A percentile compares a stretch with the other conserved stretches of the same genome.
Evolutionary conservation across 2,888 invertebrate genomes (phyloP).

Genomic region (Drosophila siamana): DNA sequence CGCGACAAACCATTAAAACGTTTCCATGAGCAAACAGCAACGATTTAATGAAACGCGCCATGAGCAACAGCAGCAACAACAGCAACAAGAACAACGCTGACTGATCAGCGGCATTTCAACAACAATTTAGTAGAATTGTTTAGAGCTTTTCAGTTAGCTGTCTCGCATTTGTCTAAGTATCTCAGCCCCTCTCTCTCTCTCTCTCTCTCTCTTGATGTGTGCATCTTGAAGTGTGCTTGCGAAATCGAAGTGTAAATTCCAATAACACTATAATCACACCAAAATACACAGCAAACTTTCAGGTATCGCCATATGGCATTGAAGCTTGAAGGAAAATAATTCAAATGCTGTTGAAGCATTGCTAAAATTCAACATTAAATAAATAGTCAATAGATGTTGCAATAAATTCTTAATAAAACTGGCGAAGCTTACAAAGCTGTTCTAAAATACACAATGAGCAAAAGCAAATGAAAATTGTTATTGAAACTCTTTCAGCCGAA

Average conservation of each 20-base stretch:
- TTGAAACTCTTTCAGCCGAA: too few relatives aligned
- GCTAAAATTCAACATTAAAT: too few relatives aligned
- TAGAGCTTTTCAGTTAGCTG: slow-evolving; percentile 56
- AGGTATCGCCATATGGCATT: background rate
- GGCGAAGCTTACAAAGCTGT: too few relatives aligned
- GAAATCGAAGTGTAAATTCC: slow-evolving; percentile 33
- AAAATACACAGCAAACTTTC: background rate
- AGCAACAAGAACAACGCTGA: slow-evolving; percentile 35
- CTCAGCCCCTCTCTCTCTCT: background rate
- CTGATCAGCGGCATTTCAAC: slow-evolving; percentile 54
- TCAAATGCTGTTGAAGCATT: too few relatives aligned
- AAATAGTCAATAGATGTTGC: too few relatives aligned
- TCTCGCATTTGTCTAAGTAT: slow-evolving; percentile 26
- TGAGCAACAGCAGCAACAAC: slow-evolving; percentile 40
- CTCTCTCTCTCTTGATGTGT: background rate
- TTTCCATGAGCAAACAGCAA: slow-evolving; percentile 57
- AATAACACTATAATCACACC: slow-evolving; percentile 9
- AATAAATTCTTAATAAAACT: too few relatives aligned
- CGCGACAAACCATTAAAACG: slow-evolving; percentile 78
- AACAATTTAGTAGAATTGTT: slow-evolving; percentile 62
- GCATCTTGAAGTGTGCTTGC: slow-evolving; percentile 25
- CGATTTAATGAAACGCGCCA: slow-evolving; percentile 68
- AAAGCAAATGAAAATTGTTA: too few relatives aligned
- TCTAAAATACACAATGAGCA: too few relatives aligned
- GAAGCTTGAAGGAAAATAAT: background rate